Evolutionary conservation across 2,797 vertebrate species (phyloP).

Genomic region (Sciurus carolinensis): DNA sequence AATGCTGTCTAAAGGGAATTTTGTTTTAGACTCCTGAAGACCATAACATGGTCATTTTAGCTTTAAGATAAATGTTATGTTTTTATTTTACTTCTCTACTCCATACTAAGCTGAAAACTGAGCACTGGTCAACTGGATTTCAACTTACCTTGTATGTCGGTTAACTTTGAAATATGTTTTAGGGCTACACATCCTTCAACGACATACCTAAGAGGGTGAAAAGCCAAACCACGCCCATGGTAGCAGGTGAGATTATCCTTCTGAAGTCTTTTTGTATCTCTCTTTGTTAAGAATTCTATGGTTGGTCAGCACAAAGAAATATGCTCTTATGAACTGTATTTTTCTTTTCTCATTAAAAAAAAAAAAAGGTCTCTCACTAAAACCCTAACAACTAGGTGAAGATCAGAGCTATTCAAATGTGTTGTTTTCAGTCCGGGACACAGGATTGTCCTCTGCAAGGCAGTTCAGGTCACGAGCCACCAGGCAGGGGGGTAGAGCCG

Average conservation of each 20-base stretch:
- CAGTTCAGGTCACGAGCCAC: neutral
- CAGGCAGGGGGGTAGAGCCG: accelerated
- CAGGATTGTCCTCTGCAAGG: neutral
- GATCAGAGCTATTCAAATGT: neutral
- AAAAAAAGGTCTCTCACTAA: neutral
- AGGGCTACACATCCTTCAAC: conserved; percentile 96
- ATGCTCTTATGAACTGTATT: neutral
- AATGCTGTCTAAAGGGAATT: neutral
- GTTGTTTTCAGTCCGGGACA: neutral
- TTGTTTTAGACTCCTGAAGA: neutral
- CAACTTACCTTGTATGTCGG: neutral
- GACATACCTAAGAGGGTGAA: conserved; percentile 93
- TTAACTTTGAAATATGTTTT: conserved; percentile 73
- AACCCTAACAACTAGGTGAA: neutral
- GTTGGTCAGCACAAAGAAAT: neutral
- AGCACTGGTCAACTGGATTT: neutral
- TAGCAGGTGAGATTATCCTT: conserved; percentile 90
- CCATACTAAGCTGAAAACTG: neutral
- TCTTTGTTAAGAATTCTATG: neutral
- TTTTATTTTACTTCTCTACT: conserved; percentile 42
- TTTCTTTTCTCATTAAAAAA: conserved; percentile 10
- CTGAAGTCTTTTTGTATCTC: neutral
- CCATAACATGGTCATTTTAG: neutral
- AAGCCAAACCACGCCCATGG: conserved; percentile 92
- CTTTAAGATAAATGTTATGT: neutral